Evolutionary conservation across 2,113 vertebrate genomes (phyloP).

Genomic region (Microtus oregoni): DNA sequence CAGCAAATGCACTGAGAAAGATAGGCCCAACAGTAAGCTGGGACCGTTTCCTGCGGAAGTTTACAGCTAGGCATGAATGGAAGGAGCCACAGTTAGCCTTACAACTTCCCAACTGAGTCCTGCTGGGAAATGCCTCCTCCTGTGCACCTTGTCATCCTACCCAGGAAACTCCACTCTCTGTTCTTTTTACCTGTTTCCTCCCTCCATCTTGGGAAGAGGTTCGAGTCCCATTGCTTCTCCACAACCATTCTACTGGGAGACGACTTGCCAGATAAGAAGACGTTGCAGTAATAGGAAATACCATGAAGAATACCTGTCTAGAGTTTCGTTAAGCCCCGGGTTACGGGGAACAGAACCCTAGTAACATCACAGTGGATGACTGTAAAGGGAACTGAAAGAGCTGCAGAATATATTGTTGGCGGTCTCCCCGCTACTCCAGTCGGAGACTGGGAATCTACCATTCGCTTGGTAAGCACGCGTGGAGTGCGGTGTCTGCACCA

Average conservation of each 20-base stretch:
- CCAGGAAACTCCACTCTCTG: constrained; percentile 16
- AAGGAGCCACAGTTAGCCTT: not conserved
- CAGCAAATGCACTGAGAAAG: not conserved
- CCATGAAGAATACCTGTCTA: not conserved
- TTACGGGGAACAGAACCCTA: not conserved
- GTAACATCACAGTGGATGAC: not conserved
- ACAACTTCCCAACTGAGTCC: not conserved
- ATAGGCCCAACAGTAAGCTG: not conserved
- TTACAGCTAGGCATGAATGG: accelerated
- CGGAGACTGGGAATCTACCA: not conserved
- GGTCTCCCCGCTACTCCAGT: not conserved
- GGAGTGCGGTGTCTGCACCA: not conserved
- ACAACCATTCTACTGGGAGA: not conserved
- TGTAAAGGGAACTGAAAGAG: not conserved
- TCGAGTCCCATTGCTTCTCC: constrained; percentile 9
- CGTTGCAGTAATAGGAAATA: constrained; percentile 15
- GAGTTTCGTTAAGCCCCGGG: not conserved
- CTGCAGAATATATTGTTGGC: not conserved
- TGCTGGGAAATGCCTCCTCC: constrained; percentile 22
- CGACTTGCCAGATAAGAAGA: constrained; percentile 6
- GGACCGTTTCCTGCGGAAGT: not conserved
- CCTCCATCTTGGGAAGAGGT: constrained; percentile 15
- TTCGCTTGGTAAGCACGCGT: not conserved
- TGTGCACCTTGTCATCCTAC: not conserved
- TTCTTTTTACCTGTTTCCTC: constrained; percentile 59